phyloP scores from a whole-genome alignment of 2,888 invertebrate genomes.

The Prenolepis imparis region DNA sequence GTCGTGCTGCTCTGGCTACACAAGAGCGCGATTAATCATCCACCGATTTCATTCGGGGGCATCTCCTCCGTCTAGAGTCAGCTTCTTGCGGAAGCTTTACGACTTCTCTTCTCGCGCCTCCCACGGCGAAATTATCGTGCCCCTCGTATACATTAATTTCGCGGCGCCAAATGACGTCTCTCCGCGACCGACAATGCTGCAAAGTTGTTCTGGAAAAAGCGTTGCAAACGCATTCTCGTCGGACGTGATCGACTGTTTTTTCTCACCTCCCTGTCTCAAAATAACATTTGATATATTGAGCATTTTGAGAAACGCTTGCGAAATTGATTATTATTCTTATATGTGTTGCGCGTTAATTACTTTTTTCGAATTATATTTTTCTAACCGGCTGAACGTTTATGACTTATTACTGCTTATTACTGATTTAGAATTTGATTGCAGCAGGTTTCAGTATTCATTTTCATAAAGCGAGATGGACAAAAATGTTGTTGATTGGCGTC shows the following conservation, averaged over 20 bases:
- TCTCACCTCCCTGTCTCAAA: background rate
- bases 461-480: background rate
- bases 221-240: slow-evolving; percentile 24
- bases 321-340: slow-evolving; percentile 32
- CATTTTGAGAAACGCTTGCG: slow-evolving; percentile 27
- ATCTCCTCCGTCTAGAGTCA: slow-evolving; percentile 41
- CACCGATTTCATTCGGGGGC: slow-evolving; percentile 59
- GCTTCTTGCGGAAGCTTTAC: slow-evolving; percentile 46
- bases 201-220: slow-evolving; percentile 35
- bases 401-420: background rate
- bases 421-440: slow-evolving; percentile 6
- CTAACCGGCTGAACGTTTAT: background rate
- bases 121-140: slow-evolving; percentile 56
- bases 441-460: background rate
- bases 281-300: slow-evolving; percentile 38
- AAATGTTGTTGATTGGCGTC: background rate
- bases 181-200: slow-evolving; percentile 24
- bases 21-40: slow-evolving; percentile 58
- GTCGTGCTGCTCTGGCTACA: slow-evolving; percentile 7
- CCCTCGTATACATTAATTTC: slow-evolving; percentile 49
- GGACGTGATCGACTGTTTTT: slow-evolving; percentile 24
- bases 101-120: slow-evolving; percentile 10
- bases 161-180: slow-evolving; percentile 30
- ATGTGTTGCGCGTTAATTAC: background rate
- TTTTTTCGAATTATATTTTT: slow-evolving; percentile 3